Conservation (phyloP, 2,113 vertebrate genomes). For the Nothobranchius kuhntae region DNA sequence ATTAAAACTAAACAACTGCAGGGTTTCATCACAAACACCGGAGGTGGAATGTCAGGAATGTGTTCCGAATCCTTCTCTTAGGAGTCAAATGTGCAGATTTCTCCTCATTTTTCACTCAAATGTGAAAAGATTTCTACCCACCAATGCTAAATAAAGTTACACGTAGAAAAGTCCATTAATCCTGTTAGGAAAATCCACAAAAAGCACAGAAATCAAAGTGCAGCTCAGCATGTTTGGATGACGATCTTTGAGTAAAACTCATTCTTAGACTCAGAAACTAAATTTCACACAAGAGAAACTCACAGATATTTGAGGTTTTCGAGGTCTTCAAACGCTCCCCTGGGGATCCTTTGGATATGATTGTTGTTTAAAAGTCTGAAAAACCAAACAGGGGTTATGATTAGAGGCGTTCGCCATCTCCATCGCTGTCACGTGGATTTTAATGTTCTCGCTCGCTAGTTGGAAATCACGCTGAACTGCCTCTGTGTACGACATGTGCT, state of each 20-base stretch:
- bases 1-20: conserved; percentile 50
- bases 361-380: conserved; percentile 97
- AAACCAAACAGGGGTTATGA: conserved; percentile 19
- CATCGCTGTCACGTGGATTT: too few relatives aligned
- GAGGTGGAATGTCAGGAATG: conserved; percentile 19
- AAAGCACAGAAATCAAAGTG: too few relatives aligned
- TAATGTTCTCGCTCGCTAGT: too few relatives aligned
- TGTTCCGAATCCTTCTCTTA: not conserved
- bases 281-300: conserved; percentile 71
- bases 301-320: conserved; percentile 99
- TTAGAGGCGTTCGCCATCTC: too few relatives aligned
- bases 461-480: too few relatives aligned
- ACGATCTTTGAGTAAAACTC: not conserved
- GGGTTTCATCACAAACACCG: conserved; percentile 35
- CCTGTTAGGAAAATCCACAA: too few relatives aligned
- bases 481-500: too few relatives aligned
- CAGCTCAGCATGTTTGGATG: too few relatives aligned
- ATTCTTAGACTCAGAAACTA: conserved; percentile 3
- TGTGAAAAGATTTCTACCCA: too few relatives aligned
- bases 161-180: too few relatives aligned
- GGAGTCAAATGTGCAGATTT: too few relatives aligned
- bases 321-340: conserved; percentile 92
- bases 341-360: conserved; percentile 91
- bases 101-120: not conserved
- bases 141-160: too few relatives aligned